Percentiles rank a stretch among this genome's conserved stretches.
Conservation (phyloP, 2,113 vertebrate species). For the Tinamus guttatus region DNA sequence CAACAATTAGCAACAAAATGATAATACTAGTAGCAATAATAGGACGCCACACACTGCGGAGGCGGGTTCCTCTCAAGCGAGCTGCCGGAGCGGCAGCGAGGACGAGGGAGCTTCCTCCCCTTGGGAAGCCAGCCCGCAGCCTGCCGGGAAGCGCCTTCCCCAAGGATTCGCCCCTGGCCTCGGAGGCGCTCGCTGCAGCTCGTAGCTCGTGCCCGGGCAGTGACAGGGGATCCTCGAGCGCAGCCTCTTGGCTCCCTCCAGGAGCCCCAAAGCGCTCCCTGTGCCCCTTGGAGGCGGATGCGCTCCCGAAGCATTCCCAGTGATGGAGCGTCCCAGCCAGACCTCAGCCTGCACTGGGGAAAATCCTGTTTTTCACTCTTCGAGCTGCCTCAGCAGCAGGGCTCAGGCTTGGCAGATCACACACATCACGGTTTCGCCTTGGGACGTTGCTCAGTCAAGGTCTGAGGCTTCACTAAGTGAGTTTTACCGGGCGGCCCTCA, state of each 20-base stretch:
- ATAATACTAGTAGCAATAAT: no score
- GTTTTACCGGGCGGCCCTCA: neutral
- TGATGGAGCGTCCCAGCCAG: neutral
- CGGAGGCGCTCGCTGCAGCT: fast-evolving
- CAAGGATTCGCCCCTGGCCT: neutral
- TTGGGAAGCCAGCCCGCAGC: neutral
- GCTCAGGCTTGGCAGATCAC: no score
- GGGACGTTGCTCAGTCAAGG: neutral
- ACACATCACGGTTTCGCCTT: neutral
- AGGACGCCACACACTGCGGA: no score
- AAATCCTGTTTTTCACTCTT: neutral
- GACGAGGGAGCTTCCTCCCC: no score
- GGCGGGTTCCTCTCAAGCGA: no score
- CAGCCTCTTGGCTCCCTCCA: neutral
- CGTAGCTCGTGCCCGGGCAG: neutral
- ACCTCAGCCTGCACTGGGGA: neutral
- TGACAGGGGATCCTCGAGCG: neutral
- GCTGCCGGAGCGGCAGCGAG: no score
- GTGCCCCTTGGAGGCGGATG: no score
- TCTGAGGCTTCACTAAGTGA: neutral
- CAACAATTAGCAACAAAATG: neutral
- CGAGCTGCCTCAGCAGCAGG: neutral
- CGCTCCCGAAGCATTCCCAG: neutral
- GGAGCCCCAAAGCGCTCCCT: neutral
- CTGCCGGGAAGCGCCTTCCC: neutral